Evolutionary conservation across 64 coral and sea anemone genomes (phyloP), one percentile per base, ranked within the genome.

Genomic region (Actinia equina): DNA sequence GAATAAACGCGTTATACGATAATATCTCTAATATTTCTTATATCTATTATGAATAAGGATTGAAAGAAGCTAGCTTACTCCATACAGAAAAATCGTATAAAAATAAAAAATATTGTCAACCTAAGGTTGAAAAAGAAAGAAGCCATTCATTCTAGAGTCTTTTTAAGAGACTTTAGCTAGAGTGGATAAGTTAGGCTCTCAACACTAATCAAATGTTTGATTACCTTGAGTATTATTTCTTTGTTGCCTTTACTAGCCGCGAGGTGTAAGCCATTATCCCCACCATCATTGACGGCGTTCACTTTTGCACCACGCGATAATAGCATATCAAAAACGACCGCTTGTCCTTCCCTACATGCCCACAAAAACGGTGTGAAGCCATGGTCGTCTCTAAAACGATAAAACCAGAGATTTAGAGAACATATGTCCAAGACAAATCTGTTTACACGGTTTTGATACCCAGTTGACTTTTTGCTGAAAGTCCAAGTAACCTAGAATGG

Each of bases 301-400:
- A 99, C 77, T 22, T 91, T 83, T 17, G 97, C 97, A 49, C 97
- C 97, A 70, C 97, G 93, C 2, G 91, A 85, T 17, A 99, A 51
- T 23, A 99, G 91, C 59, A 95, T 83, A 85, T 99, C 97, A 69
- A 99, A 99, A 45, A 99, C 84, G 51, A 88, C 86, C 15, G 62
- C 84, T 85, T 94, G 93, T 17, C 97, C 93, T 86, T 99, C 97
- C 85, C 97, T 89, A 44, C 90, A 89, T 19, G 97, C 88, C 97
- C 97, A 99, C 5, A 95, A 82, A 54, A 99, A 92, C 20, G 97
- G 97, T 17, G 97, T 99, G 80, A 99, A 99, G 55, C 97, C 97
- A 70, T 99, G 97, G 65, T 99, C 97, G 53, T 99, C 97, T 30
- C 97, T 99, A 53, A 19, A 95, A 90, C 56, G 22, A 93, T 58